A percentile compares a stretch with the other conserved stretches of the same genome.
Conservation (phyloP, 1,140 invertebrate species). For the Lepidurus apus region DNA sequence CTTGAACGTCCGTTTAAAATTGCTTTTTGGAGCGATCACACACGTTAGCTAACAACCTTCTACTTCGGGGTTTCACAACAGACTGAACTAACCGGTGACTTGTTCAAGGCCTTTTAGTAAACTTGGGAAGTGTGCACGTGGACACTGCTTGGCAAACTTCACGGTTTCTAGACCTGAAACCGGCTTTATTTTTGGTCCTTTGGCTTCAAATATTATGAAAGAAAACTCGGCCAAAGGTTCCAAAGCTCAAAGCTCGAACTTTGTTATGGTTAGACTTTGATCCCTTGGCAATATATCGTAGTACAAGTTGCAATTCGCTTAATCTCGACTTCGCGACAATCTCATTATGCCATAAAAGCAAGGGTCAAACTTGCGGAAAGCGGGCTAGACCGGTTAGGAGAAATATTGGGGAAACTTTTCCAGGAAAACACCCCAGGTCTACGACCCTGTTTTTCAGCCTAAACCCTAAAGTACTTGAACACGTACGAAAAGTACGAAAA, state of each 20-base stretch:
- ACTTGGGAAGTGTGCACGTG: not conserved
- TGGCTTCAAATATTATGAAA: no score
- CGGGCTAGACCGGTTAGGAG: no score
- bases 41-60: not conserved
- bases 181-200: no score
- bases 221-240: not conserved
- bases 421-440: no score
- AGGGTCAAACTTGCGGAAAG: no score
- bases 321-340: no score
- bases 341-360: no score
- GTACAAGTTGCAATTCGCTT: not conserved
- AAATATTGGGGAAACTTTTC: no score
- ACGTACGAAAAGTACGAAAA: no score
- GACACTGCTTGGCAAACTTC: not conserved
- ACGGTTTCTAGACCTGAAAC: not conserved
- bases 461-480: no score
- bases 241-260: not conserved
- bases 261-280: not conserved
- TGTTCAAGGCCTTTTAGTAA: not conserved
- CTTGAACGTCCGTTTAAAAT: not conserved
- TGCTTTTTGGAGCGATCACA: not conserved
- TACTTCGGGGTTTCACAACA: not conserved
- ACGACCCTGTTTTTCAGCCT: no score
- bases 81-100: not conserved
- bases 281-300: not conserved